phyloP scores from a whole-genome alignment of 2,888 invertebrate species.

The Entomobrya proxima region DNA sequence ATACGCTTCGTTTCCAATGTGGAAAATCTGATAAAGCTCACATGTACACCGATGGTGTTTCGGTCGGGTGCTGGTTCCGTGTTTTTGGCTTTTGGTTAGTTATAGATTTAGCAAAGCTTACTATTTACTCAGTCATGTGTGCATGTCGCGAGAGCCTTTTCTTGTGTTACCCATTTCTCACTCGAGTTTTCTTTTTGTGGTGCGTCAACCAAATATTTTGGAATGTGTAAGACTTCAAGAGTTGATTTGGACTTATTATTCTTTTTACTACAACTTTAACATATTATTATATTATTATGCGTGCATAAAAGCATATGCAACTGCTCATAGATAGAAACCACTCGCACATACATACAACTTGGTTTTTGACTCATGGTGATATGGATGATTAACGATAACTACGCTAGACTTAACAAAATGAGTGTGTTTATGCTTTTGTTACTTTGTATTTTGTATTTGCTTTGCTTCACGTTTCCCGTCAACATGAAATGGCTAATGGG shows the following conservation, averaged over 20 bases:
- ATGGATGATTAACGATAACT: constrained; percentile 48
- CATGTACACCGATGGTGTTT: neutral
- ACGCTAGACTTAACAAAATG: neutral
- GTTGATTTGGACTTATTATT: neutral
- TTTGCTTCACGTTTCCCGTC: neutral
- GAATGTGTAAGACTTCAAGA: constrained; percentile 1
- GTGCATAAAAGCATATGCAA: no score
- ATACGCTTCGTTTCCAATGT: neutral
- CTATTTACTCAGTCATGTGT: neutral
- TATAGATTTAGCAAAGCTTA: neutral
- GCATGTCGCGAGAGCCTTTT: neutral
- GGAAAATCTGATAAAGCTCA: constrained; percentile 39
- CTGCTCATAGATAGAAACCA: no score
- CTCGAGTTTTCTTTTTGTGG: neutral
- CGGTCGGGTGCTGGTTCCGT: neutral
- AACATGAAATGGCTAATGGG: constrained; percentile 41
- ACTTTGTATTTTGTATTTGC: neutral
- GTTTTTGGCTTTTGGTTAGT: neutral
- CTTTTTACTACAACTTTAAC: neutral
- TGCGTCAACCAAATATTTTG: no score
- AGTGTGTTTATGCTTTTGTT: neutral
- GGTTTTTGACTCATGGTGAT: neutral
- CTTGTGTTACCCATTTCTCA: neutral
- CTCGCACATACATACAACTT: neutral
- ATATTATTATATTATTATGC: no score